These are phyloP conservation scores for Ctenicera cuprea DNA, from an alignment of 2,888 invertebrate genomes.

Conservation along the genomic window DNA sequence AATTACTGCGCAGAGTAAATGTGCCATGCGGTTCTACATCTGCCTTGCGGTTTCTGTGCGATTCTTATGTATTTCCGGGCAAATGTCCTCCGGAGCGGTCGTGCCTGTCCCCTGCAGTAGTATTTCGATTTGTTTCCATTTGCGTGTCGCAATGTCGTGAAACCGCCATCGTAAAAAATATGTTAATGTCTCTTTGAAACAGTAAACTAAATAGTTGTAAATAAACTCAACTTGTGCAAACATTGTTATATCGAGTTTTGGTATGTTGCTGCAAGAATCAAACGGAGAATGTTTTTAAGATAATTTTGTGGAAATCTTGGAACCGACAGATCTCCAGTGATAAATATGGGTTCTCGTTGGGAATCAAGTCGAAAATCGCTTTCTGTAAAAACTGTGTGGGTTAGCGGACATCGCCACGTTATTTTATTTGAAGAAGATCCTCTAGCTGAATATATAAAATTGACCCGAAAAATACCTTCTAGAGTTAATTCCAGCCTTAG, in stretches of 20 bases:
- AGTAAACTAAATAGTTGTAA: conserved; percentile 26
- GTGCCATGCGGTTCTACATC: conserved; percentile 52
- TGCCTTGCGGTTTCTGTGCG: conserved; percentile 57
- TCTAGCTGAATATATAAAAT: conserved; percentile 58
- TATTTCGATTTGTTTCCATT: conserved; percentile 48
- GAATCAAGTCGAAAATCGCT: conserved; percentile 76
- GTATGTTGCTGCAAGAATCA: neutral
- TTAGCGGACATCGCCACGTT: conserved; percentile 81
- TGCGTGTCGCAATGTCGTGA: conserved; percentile 54
- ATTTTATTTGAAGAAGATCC: conserved; percentile 81
- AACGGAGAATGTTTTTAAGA: neutral
- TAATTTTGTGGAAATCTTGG: no score
- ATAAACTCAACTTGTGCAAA: conserved; percentile 11
- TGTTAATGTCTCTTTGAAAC: conserved; percentile 36
- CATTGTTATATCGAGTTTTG: neutral
- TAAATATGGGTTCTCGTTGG: conserved; percentile 69
- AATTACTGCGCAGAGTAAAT: conserved; percentile 43
- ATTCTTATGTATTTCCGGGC: conserved; percentile 64
- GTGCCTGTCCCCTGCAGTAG: conserved; percentile 63
- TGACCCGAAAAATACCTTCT: conserved; percentile 26
- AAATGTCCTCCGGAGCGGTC: conserved; percentile 64
- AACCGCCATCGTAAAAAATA: conserved; percentile 32
- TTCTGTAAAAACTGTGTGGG: conserved; percentile 79
- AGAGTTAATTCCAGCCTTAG: conserved; percentile 32
- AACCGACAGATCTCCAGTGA: neutral